Evolutionary conservation across 2,888 invertebrate genomes (phyloP), one percentile per base, ranked within the genome.

Genomic region (Monopis laevigella): DNA sequence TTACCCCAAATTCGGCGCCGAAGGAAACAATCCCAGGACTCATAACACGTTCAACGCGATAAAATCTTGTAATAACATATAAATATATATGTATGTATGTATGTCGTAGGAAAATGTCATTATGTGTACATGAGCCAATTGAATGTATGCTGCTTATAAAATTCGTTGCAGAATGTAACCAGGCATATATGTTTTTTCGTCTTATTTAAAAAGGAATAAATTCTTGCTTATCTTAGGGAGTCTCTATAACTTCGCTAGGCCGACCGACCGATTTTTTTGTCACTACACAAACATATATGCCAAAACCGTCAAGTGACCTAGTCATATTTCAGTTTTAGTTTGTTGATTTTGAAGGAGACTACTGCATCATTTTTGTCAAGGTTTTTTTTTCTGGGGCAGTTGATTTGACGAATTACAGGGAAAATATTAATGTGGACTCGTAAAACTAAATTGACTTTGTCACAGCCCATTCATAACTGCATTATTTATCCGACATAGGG

Each of bases 1-100:
- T 21, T 21, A 8, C 13, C 36, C n/a, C 36, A 21, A 21, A 21
- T 21, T 36, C 12, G 32, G 32, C 32, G 11, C 32, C 7, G 11
- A 28, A n/a, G 4, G 36, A 21, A 36, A 36, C 36, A 36, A 36
- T 36, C 16, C 19, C 26, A 32, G 43, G 45, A 39, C 45, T 42
- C 47, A 44, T 48, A 47, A 47, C 48, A 46, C 41, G 40, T 10
- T 21, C 17, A 42, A 7, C 11, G 40, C 43, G 43, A 51, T 49
- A 51, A 49, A 47, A 51, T 51, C 48, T 44, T 45, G 41, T 38
- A n/a, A 5, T 11, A 29, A 11, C n/a, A n/a, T 11, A n/a, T 29
- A n/a, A 11, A 6, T 29, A 11, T 6, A 4, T 29, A 29, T 29
- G 11, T 29, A n/a, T 11, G 11, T 4, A 29, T 4, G n/a, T 11